These are phyloP conservation scores for Rhodophaea formosa DNA, from an alignment of 2,888 invertebrate species.

Conservation along the genomic window DNA sequence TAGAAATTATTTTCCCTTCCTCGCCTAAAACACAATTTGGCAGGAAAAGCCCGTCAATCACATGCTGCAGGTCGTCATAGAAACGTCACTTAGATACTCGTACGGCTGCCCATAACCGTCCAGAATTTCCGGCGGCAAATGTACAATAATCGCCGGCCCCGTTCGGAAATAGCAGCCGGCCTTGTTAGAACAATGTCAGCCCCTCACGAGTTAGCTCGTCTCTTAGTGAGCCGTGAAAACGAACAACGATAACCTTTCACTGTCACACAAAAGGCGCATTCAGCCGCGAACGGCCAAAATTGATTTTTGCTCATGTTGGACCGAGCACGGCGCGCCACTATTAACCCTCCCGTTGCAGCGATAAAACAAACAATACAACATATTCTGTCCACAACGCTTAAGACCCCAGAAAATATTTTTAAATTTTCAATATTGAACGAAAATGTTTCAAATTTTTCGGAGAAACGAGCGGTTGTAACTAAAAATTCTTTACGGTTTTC, in stretches of 20 bases:
- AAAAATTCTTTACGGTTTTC: not conserved
- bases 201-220: slow-evolving; percentile 40
- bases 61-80: not conserved
- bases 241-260: slow-evolving; percentile 73
- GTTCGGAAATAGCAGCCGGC: slow-evolving; percentile 43
- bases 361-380: slow-evolving; percentile 27
- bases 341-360: slow-evolving; percentile 23
- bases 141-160: slow-evolving; percentile 34
- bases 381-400: slow-evolving; percentile 22
- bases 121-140: slow-evolving; percentile 24
- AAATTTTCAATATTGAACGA: not conserved
- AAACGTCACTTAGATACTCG: slow-evolving; percentile 24
- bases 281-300: slow-evolving; percentile 68
- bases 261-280: slow-evolving; percentile 69
- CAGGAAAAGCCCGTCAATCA: slow-evolving; percentile 1
- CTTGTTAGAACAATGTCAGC: slow-evolving; percentile 61
- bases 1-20: not conserved
- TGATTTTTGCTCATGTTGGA: slow-evolving; percentile 69
- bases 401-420: slow-evolving; percentile 1
- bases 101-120: slow-evolving; percentile 20
- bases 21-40: not conserved
- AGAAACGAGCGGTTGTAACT: not conserved
- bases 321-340: slow-evolving; percentile 27
- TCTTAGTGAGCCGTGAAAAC: slow-evolving; percentile 70
- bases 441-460: not conserved